Percentiles rank a stretch among this genome's conserved stretches.
Evolutionary conservation across 2,113 vertebrate genomes (phyloP).

Genomic region (Osmerus eperlanus): DNA sequence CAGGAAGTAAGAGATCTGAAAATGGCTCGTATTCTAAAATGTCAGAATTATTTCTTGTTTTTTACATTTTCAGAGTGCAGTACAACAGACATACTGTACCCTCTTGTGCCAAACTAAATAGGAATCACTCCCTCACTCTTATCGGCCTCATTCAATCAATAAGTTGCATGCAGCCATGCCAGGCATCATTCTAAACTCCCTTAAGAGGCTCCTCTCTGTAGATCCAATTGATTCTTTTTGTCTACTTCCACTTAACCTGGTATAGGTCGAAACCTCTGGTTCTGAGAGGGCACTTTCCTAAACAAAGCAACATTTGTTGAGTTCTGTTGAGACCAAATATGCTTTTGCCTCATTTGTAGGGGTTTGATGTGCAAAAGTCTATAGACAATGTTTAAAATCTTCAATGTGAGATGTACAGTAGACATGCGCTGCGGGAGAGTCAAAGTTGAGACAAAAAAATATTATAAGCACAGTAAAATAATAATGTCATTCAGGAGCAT

Average conservation of each 20-base stretch:
- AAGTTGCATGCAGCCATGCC: constrained; percentile 24
- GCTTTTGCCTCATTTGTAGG: background rate
- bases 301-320: background rate
- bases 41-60: too few species aligned
- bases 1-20: too few species aligned
- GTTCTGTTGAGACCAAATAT: constrained; percentile 24
- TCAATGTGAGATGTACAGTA: background rate
- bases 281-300: constrained; percentile 29
- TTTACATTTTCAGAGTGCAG: background rate
- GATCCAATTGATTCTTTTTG: constrained; percentile 44
- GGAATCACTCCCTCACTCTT: background rate
- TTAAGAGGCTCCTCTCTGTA: constrained; percentile 19
- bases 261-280: constrained; percentile 28
- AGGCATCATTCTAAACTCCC: constrained; percentile 4
- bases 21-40: too few species aligned
- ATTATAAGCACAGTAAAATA: too few species aligned
- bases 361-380: background rate
- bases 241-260: constrained; percentile 36
- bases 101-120: background rate
- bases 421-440: too few species aligned
- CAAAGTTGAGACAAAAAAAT: too few species aligned
- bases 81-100: background rate
- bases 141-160: constrained; percentile 26
- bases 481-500: too few species aligned
- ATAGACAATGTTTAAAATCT: background rate